Conservation (phyloP, 1,140 invertebrate species). For the Eriocheir sinensis region DNA sequence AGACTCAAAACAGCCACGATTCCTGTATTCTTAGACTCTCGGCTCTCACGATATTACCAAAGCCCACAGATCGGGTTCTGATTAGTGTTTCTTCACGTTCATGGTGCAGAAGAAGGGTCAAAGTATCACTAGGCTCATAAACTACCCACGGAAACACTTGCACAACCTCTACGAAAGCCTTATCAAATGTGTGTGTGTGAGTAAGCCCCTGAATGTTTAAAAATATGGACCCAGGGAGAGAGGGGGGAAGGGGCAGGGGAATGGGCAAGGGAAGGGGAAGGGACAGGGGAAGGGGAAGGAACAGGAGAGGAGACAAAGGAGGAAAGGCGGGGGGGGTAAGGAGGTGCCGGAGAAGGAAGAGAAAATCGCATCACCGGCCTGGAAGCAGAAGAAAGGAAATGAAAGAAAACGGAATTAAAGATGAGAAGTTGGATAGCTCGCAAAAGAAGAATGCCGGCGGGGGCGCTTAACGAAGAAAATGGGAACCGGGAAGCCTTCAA, state of each 20-base stretch:
- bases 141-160: too few species aligned
- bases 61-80: too few species aligned
- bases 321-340: background rate
- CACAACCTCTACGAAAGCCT: too few species aligned
- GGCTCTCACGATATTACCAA: too few species aligned
- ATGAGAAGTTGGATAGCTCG: background rate
- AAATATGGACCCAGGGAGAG: background rate
- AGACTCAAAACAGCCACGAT: too few species aligned
- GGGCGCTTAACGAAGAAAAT: background rate
- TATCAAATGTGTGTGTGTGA: too few species aligned
- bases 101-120: too few species aligned
- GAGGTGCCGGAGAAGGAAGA: background rate
- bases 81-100: too few species aligned
- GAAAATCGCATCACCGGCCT: background rate
- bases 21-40: too few species aligned
- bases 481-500: too few species aligned
- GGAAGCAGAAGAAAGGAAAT: background rate
- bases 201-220: too few species aligned
- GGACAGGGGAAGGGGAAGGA: background rate
- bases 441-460: background rate
- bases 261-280: background rate
- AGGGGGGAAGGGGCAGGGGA: background rate
- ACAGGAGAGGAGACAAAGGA: background rate
- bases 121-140: too few species aligned
- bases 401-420: slow-evolving; percentile 4